Evolutionary conservation across 2,113 vertebrate genomes (phyloP).

Genomic region (Suricata suricatta): DNA sequence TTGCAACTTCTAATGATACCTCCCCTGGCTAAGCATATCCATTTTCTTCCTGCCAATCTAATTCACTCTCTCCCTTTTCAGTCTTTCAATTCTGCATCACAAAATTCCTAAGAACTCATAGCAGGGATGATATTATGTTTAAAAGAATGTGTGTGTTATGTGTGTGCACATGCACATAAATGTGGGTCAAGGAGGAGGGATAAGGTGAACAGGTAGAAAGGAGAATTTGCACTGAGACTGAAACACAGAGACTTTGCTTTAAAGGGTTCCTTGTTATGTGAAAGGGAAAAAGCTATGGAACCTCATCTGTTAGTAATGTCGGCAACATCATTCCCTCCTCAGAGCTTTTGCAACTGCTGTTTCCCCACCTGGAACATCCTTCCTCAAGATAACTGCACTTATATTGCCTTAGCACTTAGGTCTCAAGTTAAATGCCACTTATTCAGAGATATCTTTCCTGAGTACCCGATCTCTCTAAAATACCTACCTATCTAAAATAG

Average conservation of each 20-base stretch:
- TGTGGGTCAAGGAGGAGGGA: background rate
- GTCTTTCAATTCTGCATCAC: constrained; percentile 16
- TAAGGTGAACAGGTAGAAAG: background rate
- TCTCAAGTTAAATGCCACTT: background rate
- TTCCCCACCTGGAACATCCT: background rate
- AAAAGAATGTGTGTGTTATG: background rate
- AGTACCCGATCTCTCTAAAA: background rate
- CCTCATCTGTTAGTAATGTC: background rate
- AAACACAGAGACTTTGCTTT: background rate
- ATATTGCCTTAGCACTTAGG: background rate
- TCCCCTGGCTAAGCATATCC: background rate
- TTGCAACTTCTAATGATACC: background rate
- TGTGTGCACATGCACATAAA: background rate
- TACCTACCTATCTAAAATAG: background rate
- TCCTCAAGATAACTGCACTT: background rate
- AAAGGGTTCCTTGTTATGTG: background rate
- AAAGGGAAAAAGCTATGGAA: background rate
- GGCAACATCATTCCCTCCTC: background rate
- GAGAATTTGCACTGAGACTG: background rate
- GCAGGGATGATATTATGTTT: background rate
- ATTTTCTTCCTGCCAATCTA: background rate
- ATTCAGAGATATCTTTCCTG: background rate
- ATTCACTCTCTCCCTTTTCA: background rate
- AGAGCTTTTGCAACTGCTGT: background rate
- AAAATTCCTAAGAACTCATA: constrained; percentile 12